phyloP scores from a whole-genome alignment of 2,113 vertebrate genomes.

The Bothrops jararaca region DNA sequence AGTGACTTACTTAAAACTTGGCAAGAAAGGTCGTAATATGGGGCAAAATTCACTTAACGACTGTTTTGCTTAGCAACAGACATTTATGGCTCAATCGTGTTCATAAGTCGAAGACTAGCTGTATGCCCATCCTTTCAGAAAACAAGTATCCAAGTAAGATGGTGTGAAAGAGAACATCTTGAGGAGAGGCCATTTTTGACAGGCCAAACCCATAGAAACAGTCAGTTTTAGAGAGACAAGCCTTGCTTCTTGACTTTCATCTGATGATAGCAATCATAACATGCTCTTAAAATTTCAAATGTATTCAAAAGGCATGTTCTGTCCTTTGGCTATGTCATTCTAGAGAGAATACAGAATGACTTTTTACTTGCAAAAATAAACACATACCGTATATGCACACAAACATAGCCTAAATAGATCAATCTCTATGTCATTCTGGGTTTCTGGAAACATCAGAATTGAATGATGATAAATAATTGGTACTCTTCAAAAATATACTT shows the following conservation, averaged over 20 bases:
- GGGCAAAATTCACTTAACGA: background rate
- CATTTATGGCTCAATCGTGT: background rate
- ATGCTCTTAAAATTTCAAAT: background rate
- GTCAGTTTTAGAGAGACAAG: background rate
- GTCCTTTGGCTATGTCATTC: background rate
- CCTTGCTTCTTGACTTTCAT: background rate
- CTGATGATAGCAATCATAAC: background rate
- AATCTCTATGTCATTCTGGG: background rate
- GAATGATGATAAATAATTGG: background rate
- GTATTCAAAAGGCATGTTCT: background rate
- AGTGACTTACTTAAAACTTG: background rate
- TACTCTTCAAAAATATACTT: background rate
- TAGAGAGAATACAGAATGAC: background rate
- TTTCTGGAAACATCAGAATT: background rate
- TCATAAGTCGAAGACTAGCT: background rate
- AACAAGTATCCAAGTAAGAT: background rate
- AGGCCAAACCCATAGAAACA: background rate
- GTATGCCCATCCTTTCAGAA: background rate
- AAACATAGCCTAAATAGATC: background rate
- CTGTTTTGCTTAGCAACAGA: background rate
- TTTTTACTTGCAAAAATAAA: background rate
- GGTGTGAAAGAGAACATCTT: background rate
- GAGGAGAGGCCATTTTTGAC: background rate
- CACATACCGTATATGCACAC: background rate
- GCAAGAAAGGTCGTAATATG: background rate